Base-by-base conservation (phyloP, 2,797 vertebrate genomes). In the Hemibagrus guttatus region DNA sequence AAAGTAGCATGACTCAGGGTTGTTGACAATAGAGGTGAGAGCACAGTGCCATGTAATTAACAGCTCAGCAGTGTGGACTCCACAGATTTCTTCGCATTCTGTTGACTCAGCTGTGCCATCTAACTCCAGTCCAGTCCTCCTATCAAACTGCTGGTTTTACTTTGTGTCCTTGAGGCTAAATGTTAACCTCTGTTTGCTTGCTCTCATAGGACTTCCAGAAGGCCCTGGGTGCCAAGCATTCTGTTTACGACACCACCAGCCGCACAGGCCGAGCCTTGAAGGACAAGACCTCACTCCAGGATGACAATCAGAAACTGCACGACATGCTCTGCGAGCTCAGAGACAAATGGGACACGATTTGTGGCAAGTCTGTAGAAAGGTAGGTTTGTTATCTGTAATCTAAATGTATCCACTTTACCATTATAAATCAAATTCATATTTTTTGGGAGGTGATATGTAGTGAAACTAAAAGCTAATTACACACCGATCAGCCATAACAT, bases 331-430 rank as follows among this genome's bases (percentile, higher is more conserved):
- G 98, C 84, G 98, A 99, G 85, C 96, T 99, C 87, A 95, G 98
- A 90, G 98, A 99, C 94, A 99, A 98, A 90, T 99, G 98, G 98
- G 98, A 99, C 93, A 99, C 98, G 0, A 96, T 99, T 85, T 99
- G 98, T 90, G 98, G 98, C 74, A 99, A 99, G 91, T 99, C 98
- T 28, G 96, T 99, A 63, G 98, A 99, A 95, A 98, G 98, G 98
- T 99, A 94, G 68, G 35, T 85, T 21, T 83, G 42, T 64, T n/a
- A 69, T 21, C 54, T 39, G 21, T 17, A 63, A 63, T 35, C 6
- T 16, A 16, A 54, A 1, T 13, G n/a, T 39, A 35, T 39, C 31
- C 31, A 14, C 31, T 58, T 49, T 19, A 81, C 2, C 2, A 23
- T n/a, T n/a, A 81, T 7, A 39, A 58, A 76, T 13, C 6, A 23